Evolutionary conservation across 64 coral and sea anemone species (phyloP), one percentile per base, ranked within the genome.

Genomic region (Cladopsammia gracilis): DNA sequence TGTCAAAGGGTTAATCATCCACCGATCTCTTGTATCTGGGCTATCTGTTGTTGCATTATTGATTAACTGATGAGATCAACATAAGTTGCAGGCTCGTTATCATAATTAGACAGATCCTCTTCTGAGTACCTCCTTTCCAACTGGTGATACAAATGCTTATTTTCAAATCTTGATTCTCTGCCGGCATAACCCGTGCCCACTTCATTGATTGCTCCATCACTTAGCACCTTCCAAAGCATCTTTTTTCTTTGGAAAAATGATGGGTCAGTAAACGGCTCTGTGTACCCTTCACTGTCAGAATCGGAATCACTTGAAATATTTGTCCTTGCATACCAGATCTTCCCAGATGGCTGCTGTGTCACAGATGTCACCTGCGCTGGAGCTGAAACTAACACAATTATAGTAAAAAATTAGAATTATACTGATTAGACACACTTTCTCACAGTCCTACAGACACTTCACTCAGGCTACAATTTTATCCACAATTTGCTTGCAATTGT

Each of bases 271-370:
- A 76, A 52, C 3, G 92, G 92, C 5, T 94, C 68, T 0, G 87
- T 56, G 16, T 94, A 94, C 4, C 92, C 92, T 48, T 94, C 92
- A 25, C 92, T 89, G 15, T 94, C 92, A 72, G 87, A 87, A 57
- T 94, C 92, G 6, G 92, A 94, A 74, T 83, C 77, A 18, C 50
- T 82, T 57, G 79, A 71, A n/a, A 94, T 46, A 25, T 73, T 89
- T 43, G 77, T 84, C 13, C 92, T 87, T n/a, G 92, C 92, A 65
- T 94, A 94, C 92, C 92, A 94, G 26, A 82, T 62, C 14, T 94
- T 66, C 25, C 48, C 69, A 9, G 79, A 10, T 44, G 42, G 26
- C 46, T 25, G 58, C 10, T 49, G 34, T 2, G 34, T 34, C 34
- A 34, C 23, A 22, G 80, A 67, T 50, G 19, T 84, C 12, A 47